phyloP scores from a whole-genome alignment of 92 coral and sea anemone species.

The Parazoanthus darwini region DNA sequence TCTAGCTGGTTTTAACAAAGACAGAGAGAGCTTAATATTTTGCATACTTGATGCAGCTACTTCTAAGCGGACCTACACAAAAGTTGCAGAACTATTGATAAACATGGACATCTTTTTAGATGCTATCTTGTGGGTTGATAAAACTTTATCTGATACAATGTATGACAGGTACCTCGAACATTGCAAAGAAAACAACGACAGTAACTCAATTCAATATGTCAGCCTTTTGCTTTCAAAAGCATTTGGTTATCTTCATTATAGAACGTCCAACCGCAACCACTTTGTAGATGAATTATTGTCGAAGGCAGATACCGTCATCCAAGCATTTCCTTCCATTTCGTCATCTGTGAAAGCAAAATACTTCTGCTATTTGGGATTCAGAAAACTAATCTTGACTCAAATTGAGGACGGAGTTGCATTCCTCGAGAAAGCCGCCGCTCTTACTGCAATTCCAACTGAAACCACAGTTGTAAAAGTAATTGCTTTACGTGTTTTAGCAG shows the following conservation, averaged over 20 bases:
- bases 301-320: neutral
- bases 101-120: slow-evolving; percentile 2
- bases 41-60: neutral
- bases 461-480: neutral
- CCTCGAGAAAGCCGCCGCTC: slow-evolving; percentile 1
- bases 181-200: neutral
- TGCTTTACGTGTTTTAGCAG: neutral
- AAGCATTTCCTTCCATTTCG: neutral
- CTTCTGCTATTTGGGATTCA: slow-evolving; percentile 10
- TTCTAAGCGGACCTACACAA: neutral
- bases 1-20: neutral
- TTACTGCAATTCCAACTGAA: neutral
- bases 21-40: neutral
- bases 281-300: neutral
- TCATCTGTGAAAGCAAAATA: neutral
- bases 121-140: neutral
- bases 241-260: neutral
- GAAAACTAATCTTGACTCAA: neutral
- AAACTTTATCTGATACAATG: neutral
- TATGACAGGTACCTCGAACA: neutral
- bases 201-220: neutral
- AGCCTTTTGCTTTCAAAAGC: slow-evolving; percentile 11
- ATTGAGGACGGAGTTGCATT: neutral
- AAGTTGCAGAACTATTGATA: neutral
- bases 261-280: neutral